Percentiles rank a stretch among this genome's conserved stretches.
Conservation (phyloP, 2,888 invertebrate genomes). For the Rotaria magnacalcarata region DNA sequence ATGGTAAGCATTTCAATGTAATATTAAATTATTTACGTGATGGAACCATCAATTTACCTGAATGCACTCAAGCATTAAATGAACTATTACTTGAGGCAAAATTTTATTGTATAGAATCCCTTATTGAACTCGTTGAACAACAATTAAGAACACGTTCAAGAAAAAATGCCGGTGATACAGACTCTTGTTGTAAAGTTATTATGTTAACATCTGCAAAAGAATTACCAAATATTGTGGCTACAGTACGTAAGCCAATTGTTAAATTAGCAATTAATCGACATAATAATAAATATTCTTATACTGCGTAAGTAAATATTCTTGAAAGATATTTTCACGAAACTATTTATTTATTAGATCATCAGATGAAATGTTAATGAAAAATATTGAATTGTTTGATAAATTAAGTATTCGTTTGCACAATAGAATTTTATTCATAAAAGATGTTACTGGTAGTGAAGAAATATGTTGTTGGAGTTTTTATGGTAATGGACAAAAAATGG, state of each 20-base stretch:
- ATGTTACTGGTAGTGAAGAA: slow-evolving; percentile 94
- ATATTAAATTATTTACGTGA: slow-evolving; percentile 45
- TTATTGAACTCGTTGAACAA: slow-evolving; percentile 41
- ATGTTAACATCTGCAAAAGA: slow-evolving; percentile 35
- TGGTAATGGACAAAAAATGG: slow-evolving; percentile 91
- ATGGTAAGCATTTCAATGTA: slow-evolving; percentile 46
- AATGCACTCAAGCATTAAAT: slow-evolving; percentile 39
- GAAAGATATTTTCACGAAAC: neutral
- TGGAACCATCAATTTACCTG: slow-evolving; percentile 33
- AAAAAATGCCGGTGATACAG: slow-evolving; percentile 25
- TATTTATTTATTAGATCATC: slow-evolving; percentile 68
- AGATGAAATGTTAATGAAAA: slow-evolving; percentile 93
- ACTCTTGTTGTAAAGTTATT: slow-evolving; percentile 33
- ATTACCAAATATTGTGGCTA: neutral
- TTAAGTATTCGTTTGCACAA: slow-evolving; percentile 88
- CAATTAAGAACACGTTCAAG: slow-evolving; percentile 17
- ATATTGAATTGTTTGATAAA: slow-evolving; percentile 95
- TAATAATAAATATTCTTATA: slow-evolving; percentile 46
- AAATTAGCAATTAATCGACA: slow-evolving; percentile 44
- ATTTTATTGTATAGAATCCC: slow-evolving; percentile 44
- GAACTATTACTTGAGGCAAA: slow-evolving; percentile 44
- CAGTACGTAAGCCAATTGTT: slow-evolving; percentile 36
- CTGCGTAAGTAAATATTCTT: neutral
- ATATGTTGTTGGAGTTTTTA: slow-evolving; percentile 99
- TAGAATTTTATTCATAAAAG: slow-evolving; percentile 90